These are phyloP conservation scores for Cantharis nigra DNA, from an alignment of 2,888 invertebrate species.

Conservation along the genomic window DNA sequence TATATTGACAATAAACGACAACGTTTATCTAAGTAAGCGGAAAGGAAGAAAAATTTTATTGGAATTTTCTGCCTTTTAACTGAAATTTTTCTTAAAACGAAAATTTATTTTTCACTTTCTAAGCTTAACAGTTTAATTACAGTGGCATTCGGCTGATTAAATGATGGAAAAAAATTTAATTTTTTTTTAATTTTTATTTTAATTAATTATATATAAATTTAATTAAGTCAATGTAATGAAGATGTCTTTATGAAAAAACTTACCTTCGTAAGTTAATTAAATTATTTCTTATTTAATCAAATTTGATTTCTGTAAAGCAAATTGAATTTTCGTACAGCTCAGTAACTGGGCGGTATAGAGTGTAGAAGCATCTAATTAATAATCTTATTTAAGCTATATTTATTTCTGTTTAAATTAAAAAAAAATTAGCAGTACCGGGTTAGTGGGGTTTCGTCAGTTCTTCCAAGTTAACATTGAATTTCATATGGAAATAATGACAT, in stretches of 20 bases:
- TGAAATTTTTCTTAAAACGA: neutral
- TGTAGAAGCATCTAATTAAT: neutral
- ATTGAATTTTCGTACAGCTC: neutral
- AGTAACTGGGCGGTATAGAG: neutral
- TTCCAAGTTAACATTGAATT: neutral
- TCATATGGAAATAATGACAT: neutral
- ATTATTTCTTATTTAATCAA: neutral
- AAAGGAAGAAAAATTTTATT: neutral
- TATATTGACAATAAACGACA: neutral
- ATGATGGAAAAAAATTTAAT: too few species aligned
- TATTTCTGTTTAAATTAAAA: neutral
- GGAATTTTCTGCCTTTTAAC: neutral
- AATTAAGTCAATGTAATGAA: neutral
- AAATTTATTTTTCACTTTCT: neutral
- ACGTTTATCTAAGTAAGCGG: neutral
- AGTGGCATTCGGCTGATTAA: too few species aligned
- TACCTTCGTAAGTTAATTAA: neutral
- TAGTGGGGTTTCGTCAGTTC: neutral
- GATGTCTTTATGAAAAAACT: neutral
- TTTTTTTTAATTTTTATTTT: too few species aligned
- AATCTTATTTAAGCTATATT: neutral
- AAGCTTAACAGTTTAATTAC: neutral
- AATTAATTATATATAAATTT: neutral
- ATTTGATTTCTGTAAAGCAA: neutral
- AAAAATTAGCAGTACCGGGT: too few species aligned